Evolutionary conservation across 2,113 vertebrate genomes (phyloP), one percentile per base, ranked within the genome.

Genomic region (Gambusia holbrooki): DNA sequence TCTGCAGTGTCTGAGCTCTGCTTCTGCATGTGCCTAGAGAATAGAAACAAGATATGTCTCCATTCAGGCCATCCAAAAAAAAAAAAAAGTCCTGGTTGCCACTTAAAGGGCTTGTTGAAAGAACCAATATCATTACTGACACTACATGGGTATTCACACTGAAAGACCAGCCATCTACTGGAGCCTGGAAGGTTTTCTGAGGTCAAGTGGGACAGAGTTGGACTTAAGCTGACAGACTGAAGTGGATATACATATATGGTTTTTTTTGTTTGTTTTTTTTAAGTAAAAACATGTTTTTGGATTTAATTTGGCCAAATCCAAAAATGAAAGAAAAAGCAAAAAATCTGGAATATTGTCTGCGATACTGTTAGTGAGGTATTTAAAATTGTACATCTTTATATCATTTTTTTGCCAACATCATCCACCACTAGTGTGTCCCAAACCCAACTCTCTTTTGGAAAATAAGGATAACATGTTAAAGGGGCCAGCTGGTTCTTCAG

Each of bases 61-160:
- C 73, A 76, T 85, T 77, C 80, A 85, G 80, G 76, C 76, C 62
- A 15, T 70, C 79, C 76, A 87, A 94, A 91, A 93, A 93, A 92
- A 89, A 89, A 88, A 91, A 80, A 87, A 85, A 91, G 91, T 92
- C 81, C 61, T 63, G 42, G 74, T 61, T 69, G 69, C 74, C 70
- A 51, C 87, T 92, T 89, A 88, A 90, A 93, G 86, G 87, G 76
- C 35, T 70, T 66, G 89, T 83, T 92, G 92, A 94, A 88, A 91
- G 93, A 92, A 93, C 86, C 85, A 92, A 90, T 93, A 93, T 95
- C 89, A 93, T 92, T 86, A 88, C 88, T 58, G 84, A 81, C 78
- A 69, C 74, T 83, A 77, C 80, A 80, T 81, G 87, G 87, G 80
- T 72, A 76, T 71, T 83, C 13, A 69, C 3, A 58, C 79, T 91